Conservation (phyloP, 2,888 invertebrate species). For the Tubiluchus corallicola region DNA sequence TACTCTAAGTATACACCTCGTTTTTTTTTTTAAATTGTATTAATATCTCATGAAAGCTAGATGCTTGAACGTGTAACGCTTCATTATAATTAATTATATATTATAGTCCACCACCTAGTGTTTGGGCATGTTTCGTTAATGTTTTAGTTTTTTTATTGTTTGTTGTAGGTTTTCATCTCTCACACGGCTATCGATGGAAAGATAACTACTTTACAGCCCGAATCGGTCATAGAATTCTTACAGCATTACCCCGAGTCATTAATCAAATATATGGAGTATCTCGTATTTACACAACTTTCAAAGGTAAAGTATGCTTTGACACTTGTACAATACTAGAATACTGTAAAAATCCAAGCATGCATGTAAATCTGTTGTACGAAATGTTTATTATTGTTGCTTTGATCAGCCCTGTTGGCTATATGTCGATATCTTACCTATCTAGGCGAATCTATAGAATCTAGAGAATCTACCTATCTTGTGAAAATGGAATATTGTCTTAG, state of each 20-base stretch:
- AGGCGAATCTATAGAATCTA: too few species aligned
- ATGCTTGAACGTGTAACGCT: too few species aligned
- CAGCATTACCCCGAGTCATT: slow-evolving; percentile 29
- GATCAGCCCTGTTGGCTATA: too few species aligned
- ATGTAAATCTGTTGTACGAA: slow-evolving; percentile 1
- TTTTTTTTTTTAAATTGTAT: slow-evolving; percentile 5
- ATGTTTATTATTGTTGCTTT: slow-evolving; percentile 7
- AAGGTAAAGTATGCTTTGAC: slow-evolving; percentile 10
- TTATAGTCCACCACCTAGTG: too few species aligned
- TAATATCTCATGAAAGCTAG: slow-evolving; percentile 8
- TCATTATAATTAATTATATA: too few species aligned
- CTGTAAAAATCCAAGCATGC: slow-evolving; percentile 5
- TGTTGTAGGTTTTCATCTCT: slow-evolving; percentile 28
- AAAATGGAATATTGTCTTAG: too few species aligned
- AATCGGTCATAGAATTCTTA: slow-evolving; percentile 29
- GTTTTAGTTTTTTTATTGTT: too few species aligned
- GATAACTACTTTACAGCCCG: slow-evolving; percentile 24
- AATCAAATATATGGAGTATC: slow-evolving; percentile 29
- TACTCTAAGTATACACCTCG: too few species aligned
- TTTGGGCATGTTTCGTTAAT: too few species aligned
- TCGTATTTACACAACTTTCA: slow-evolving; percentile 29
- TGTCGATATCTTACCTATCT: background rate
- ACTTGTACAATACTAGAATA: background rate
- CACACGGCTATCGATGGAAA: slow-evolving; percentile 22
- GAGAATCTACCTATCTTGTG: too few species aligned